These are phyloP conservation scores for Lepus timidus DNA, from an alignment of 2,113 vertebrate species.

Conservation along the genomic window DNA sequence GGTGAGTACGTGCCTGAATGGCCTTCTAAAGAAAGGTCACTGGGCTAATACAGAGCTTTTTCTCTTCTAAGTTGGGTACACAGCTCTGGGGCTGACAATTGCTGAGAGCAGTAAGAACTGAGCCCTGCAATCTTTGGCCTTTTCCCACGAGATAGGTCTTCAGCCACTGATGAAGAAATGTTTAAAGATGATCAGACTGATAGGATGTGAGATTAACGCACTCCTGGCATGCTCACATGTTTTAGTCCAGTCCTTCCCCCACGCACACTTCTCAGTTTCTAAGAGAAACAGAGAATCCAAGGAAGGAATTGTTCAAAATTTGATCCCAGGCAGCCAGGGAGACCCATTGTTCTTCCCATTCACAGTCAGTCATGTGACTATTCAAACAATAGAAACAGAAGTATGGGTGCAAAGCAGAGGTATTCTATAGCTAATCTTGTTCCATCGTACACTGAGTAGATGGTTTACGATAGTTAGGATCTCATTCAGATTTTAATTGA, in stretches of 20 bases:
- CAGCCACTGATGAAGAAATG: background rate
- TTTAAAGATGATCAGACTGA: background rate
- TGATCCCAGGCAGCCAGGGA: background rate
- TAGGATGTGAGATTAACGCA: background rate
- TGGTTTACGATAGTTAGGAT: conserved; percentile 7
- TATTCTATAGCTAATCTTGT: background rate
- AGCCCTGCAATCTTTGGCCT: background rate
- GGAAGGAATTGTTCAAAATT: background rate
- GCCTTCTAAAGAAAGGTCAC: background rate
- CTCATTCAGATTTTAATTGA: background rate
- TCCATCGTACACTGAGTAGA: background rate
- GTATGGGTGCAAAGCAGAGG: background rate
- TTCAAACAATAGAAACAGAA: background rate
- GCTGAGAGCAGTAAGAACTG: background rate
- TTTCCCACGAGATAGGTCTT: background rate
- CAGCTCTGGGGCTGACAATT: background rate
- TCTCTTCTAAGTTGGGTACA: background rate
- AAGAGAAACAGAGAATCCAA: background rate
- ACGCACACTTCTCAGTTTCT: background rate
- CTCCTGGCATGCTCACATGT: background rate
- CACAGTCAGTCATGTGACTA: background rate
- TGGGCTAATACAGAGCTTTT: background rate
- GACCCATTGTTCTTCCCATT: background rate
- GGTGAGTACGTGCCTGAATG: background rate
- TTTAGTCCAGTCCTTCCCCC: background rate